These are phyloP conservation scores for Choreutis nemorana DNA, from an alignment of 2,888 invertebrate genomes.

Conservation along the genomic window DNA sequence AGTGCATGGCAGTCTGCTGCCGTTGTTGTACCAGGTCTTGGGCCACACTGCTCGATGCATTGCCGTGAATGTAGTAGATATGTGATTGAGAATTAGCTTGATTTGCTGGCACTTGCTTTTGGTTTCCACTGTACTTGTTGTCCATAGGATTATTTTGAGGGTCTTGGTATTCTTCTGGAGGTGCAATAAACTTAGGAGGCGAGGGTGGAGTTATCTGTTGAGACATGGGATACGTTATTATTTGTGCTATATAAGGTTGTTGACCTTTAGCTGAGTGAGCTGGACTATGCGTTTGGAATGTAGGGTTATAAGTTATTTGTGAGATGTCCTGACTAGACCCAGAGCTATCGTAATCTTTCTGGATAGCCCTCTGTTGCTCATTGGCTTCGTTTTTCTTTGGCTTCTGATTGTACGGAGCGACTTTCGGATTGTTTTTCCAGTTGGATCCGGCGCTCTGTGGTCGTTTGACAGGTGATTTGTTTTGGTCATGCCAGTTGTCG, in stretches of 20 bases:
- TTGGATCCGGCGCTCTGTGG: constrained; percentile 51
- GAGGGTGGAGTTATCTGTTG: constrained; percentile 56
- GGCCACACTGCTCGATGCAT: constrained; percentile 27
- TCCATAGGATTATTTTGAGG: constrained; percentile 42
- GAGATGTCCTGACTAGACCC: constrained; percentile 41
- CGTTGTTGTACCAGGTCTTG: constrained; percentile 50
- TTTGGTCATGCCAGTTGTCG: constrained; percentile 48
- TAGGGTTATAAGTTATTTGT: constrained; percentile 57
- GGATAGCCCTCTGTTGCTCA: constrained; percentile 32
- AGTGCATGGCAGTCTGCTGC: constrained; percentile 55
- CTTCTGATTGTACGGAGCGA: constrained; percentile 45
- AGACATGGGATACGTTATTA: constrained; percentile 53
- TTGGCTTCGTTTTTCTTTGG: constrained; percentile 42
- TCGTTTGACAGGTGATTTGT: constrained; percentile 51
- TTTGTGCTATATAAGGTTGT: constrained; percentile 58
- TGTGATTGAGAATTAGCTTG: constrained; percentile 35
- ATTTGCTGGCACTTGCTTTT: constrained; percentile 22
- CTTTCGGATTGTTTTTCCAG: constrained; percentile 56
- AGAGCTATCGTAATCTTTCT: constrained; percentile 28
- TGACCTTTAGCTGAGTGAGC: constrained; percentile 46
- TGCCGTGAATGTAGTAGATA: constrained; percentile 57
- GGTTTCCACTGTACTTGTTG: constrained; percentile 27
- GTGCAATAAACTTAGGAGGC: constrained; percentile 52
- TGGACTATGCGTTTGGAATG: constrained; percentile 63
- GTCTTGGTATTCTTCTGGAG: constrained; percentile 58